Evolutionary conservation across 2,797 vertebrate species (phyloP), one percentile per base, ranked within the genome.

Genomic region (Macroramphosus scolopax): DNA sequence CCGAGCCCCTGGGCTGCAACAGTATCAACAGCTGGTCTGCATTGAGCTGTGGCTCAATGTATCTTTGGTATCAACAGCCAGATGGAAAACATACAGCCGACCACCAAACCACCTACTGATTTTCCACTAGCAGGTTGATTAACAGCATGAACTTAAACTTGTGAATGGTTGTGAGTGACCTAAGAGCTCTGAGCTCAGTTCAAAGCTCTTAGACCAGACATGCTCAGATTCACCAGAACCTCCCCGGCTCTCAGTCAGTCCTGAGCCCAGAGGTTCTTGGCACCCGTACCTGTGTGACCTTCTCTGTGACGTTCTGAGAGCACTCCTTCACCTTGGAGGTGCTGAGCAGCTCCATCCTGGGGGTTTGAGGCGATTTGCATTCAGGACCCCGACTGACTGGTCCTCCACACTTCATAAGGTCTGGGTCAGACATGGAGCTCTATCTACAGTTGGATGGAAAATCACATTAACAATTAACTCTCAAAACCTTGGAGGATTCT

Each of bases 291-390:
- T 95, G 94, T 0, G 94, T 97, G 83, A 97, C 94, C 81, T 94
- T 98, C 87, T 97, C 93, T 0, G 91, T 98, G 88, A 98, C 91
- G 0, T 95, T 94, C 81, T 94, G 94, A 2, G 92, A 90, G 54
- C 91, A 83, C 29, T 96, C 93, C 71, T 92, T 93, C 82, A 94
- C 92, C 59, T 94, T 95, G 83, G 93, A 92, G 22, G 93, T 91
- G 2, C 90, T 89, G 1, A 92, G 92, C 24, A 96, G 93, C 88
- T 96, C 95, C 0, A 94, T 94, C 80, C 91, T 92, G 0, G 88
- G 84, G 51, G 89, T 84, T 4, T 90, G 88, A 32, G 80, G 91
- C 0, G 78, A 80, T 0, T 86, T 78, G 48, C 87, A 87, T 22
- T 94, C 91, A 13, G 92, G 89, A 28, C 91, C 92, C 64, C 87